Evolutionary conservation across 2,888 invertebrate species (phyloP).

Genomic region (Byasa hedistus): DNA sequence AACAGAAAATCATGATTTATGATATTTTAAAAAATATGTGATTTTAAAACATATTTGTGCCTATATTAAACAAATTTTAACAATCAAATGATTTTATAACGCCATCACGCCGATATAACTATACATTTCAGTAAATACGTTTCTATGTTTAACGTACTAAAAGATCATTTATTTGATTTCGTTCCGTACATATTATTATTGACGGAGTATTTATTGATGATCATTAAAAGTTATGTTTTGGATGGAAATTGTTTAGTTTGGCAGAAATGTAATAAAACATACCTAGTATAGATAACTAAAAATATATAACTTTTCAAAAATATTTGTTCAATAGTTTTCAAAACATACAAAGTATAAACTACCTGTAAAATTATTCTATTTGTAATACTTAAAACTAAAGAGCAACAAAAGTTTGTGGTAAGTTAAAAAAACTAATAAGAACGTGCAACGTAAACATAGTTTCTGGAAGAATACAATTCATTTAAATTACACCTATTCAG

Average conservation of each 20-base stretch:
- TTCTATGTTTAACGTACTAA: background rate
- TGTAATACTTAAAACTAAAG: too few relatives aligned
- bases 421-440: background rate
- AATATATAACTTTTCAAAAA: background rate
- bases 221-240: background rate
- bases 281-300: background rate
- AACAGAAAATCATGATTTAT: too few relatives aligned
- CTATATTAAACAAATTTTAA: too few relatives aligned
- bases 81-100: too few relatives aligned
- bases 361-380: too few relatives aligned
- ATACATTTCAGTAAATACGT: too few relatives aligned
- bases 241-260: background rate
- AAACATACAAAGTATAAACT: background rate
- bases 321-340: background rate
- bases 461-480: background rate
- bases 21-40: too few relatives aligned
- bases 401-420: background rate
- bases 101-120: too few relatives aligned
- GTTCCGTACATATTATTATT: too few relatives aligned
- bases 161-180: background rate
- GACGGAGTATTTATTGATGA: background rate
- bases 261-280: background rate
- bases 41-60: too few relatives aligned
- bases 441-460: background rate
- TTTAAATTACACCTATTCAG: constrained; percentile 15